These are phyloP conservation scores for Eleutherodactylus coqui DNA, from an alignment of 2,797 vertebrate species.

Conservation along the genomic window DNA sequence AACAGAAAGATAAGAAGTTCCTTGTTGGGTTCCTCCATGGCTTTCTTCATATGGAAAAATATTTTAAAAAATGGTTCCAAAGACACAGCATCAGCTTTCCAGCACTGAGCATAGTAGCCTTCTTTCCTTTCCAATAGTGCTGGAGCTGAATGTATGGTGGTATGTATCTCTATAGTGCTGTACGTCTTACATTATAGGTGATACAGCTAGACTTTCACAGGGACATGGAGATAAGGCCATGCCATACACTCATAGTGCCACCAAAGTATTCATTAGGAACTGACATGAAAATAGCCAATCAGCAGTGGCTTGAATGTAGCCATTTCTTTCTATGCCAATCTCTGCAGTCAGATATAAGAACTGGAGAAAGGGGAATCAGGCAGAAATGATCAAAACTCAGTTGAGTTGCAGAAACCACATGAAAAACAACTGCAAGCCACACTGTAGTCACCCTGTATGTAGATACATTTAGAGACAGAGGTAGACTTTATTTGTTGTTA, in stretches of 20 bases:
- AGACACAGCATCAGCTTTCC: not conserved
- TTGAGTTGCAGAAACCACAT: too few relatives aligned
- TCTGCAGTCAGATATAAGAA: too few relatives aligned
- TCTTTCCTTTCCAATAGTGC: not conserved
- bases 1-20: not conserved
- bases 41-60: not conserved
- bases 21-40: too few relatives aligned
- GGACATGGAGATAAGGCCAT: not conserved
- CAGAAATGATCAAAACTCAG: too few relatives aligned
- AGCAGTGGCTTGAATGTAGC: too few relatives aligned
- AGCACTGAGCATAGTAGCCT: not conserved
- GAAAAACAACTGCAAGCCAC: too few relatives aligned
- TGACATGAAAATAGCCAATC: too few relatives aligned
- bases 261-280: not conserved
- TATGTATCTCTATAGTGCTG: not conserved
- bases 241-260: not conserved
- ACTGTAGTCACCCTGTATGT: too few relatives aligned
- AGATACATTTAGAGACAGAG: too few relatives aligned
- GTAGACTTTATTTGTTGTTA: too few relatives aligned
- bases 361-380: too few relatives aligned
- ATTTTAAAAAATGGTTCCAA: not conserved
- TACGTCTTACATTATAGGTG: not conserved
- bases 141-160: not conserved
- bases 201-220: not conserved
- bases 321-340: too few relatives aligned